Percentiles rank a stretch among this genome's conserved stretches.
These are phyloP conservation scores for Circaetus gallicus DNA, from an alignment of 2,113 vertebrate species.

Conservation along the genomic window DNA sequence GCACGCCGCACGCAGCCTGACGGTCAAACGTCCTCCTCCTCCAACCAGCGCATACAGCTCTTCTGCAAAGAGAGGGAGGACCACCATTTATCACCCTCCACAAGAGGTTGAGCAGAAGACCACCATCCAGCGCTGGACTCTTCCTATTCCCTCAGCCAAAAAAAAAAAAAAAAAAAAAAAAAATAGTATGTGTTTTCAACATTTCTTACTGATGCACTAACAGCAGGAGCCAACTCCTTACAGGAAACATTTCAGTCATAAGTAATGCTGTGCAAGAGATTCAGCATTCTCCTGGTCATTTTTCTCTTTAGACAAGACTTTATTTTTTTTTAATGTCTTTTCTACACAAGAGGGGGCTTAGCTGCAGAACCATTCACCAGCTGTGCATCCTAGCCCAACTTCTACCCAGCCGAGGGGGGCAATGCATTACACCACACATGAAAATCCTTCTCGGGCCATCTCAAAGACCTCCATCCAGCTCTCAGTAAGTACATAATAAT, in stretches of 20 bases:
- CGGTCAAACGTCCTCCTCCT: not conserved
- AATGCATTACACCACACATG: rapidly evolving
- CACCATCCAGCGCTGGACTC: not conserved
- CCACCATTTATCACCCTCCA: not conserved
- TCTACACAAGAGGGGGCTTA: not conserved
- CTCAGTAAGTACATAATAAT: not conserved
- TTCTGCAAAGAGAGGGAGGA: not conserved
- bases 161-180: not conserved
- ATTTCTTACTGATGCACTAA: not conserved
- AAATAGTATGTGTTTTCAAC: not conserved
- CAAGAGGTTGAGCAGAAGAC: not conserved
- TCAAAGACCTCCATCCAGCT: not conserved
- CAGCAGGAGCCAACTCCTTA: not conserved
- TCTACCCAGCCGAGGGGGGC: not conserved
- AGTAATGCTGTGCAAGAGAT: not conserved
- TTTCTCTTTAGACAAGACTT: not conserved
- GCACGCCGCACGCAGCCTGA: rapidly evolving
- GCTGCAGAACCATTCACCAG: not conserved
- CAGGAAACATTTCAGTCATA: not conserved
- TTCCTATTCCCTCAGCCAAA: not conserved
- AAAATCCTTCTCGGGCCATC: not conserved
- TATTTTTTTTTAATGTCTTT: not conserved
- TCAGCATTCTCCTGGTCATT: not conserved
- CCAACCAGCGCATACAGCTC: not conserved
- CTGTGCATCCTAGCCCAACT: not conserved